Evolutionary conservation across 2,888 invertebrate genomes (phyloP).

Genomic region (Stictocephala bisonia): DNA sequence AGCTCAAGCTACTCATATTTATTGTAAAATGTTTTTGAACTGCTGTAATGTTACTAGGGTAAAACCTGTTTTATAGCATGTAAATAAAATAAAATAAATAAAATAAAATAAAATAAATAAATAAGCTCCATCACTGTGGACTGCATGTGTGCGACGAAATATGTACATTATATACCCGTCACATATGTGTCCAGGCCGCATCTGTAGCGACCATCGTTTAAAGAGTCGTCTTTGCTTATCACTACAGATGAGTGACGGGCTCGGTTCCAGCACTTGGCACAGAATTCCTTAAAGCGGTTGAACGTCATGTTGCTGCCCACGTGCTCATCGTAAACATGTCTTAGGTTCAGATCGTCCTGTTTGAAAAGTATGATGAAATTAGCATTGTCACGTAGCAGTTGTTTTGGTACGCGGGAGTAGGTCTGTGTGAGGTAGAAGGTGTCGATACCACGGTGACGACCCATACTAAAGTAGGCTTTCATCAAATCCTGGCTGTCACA

Average conservation of each 20-base stretch:
- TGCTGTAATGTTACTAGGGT: too few species aligned
- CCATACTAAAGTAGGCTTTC: conserved; percentile 61
- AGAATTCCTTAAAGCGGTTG: conserved; percentile 58
- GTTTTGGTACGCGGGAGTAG: conserved; percentile 62
- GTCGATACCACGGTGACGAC: conserved; percentile 62
- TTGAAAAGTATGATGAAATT: conserved; percentile 62
- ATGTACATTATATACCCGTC: too few species aligned
- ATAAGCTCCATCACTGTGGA: too few species aligned
- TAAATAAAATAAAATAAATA: too few species aligned
- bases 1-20: too few species aligned
- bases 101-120: too few species aligned
- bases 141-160: too few species aligned
- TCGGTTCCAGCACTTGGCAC: conserved; percentile 60
- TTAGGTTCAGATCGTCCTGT: conserved; percentile 62
- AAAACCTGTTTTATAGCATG: too few species aligned
- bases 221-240: conserved; percentile 54
- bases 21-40: too few species aligned
- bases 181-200: conserved; percentile 61
- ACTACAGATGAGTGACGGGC: conserved; percentile 32
- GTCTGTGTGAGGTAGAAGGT: conserved; percentile 62
- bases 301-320: conserved; percentile 41
- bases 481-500: conserved; percentile 61
- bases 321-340: conserved; percentile 55
- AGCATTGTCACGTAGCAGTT: conserved; percentile 62
- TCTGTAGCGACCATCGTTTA: conserved; percentile 60